phyloP scores from a whole-genome alignment of 2,888 invertebrate species.

The Deroplatys truncata region DNA sequence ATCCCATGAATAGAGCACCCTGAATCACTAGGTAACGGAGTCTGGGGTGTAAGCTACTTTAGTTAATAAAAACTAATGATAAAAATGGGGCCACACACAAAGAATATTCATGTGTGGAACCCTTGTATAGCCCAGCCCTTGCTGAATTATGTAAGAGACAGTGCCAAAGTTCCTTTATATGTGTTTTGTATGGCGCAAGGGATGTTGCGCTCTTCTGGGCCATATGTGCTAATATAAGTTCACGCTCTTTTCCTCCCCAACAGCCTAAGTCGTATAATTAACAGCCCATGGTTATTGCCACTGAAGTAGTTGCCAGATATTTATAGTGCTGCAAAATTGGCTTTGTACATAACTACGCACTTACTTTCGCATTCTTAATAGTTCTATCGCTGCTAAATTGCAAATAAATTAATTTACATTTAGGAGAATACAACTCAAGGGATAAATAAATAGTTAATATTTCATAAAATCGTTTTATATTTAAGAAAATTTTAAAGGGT shows the following conservation, averaged over 20 bases:
- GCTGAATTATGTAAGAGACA: neutral
- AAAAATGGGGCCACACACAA: neutral
- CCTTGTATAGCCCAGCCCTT: neutral
- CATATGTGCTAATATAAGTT: neutral
- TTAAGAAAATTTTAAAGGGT: too few species aligned
- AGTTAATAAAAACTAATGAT: conserved; percentile 3
- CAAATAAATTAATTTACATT: neutral
- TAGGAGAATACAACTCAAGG: neutral
- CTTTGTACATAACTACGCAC: neutral
- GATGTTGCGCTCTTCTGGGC: neutral
- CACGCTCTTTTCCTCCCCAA: neutral
- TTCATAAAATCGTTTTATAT: too few species aligned
- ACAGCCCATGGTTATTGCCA: neutral
- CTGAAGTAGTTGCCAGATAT: neutral
- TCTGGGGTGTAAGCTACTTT: neutral
- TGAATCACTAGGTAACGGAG: neutral
- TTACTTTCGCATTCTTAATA: neutral
- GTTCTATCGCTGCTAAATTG: neutral
- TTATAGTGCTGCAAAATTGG: neutral
- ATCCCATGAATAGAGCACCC: neutral
- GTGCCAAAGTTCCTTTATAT: neutral
- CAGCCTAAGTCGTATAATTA: neutral
- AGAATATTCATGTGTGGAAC: neutral
- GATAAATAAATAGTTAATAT: neutral
- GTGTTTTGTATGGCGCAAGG: neutral